phyloP scores from a whole-genome alignment of 2,888 invertebrate species.

The Temnothorax ravouxi region DNA sequence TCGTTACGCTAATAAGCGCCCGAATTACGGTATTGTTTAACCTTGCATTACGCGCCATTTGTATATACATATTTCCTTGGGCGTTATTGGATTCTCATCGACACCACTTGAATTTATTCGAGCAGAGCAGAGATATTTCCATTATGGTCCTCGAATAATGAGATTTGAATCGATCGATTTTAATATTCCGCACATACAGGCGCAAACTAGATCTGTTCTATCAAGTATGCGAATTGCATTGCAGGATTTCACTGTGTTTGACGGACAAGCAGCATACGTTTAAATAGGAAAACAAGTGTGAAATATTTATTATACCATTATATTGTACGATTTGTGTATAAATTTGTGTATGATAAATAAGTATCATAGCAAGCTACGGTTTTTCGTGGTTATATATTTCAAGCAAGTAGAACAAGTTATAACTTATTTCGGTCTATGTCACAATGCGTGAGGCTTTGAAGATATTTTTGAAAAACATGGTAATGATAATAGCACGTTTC shows the following conservation, averaged over 20 bases:
- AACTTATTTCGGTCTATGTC: not conserved
- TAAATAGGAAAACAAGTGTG: not conserved
- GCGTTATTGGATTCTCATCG: constrained; percentile 19
- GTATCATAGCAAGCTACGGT: not conserved
- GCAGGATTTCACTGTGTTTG: not conserved
- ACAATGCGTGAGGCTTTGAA: not conserved
- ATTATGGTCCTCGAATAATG: constrained; percentile 34
- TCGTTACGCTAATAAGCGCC: constrained; percentile 36
- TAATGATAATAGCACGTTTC: constrained; percentile 29
- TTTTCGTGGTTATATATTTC: not conserved
- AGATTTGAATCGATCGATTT: constrained; percentile 5
- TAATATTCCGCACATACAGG: not conserved
- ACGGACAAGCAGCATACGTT: not conserved
- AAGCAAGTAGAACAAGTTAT: not conserved
- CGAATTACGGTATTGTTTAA: constrained; percentile 23
- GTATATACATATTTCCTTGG: constrained; percentile 10
- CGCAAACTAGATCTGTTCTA: not conserved
- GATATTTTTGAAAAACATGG: constrained; percentile 28
- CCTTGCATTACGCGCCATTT: constrained; percentile 29
- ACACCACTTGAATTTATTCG: constrained; percentile 11
- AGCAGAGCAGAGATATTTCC: constrained; percentile 11
- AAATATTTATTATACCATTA: constrained; percentile 8
- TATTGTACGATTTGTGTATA: not conserved
- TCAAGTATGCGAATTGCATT: not conserved
- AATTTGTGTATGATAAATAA: not conserved